A percentile compares a stretch with the other conserved stretches of the same genome.
phyloP scores from a whole-genome alignment of 2,797 vertebrate genomes.

The Merluccius polli region DNA sequence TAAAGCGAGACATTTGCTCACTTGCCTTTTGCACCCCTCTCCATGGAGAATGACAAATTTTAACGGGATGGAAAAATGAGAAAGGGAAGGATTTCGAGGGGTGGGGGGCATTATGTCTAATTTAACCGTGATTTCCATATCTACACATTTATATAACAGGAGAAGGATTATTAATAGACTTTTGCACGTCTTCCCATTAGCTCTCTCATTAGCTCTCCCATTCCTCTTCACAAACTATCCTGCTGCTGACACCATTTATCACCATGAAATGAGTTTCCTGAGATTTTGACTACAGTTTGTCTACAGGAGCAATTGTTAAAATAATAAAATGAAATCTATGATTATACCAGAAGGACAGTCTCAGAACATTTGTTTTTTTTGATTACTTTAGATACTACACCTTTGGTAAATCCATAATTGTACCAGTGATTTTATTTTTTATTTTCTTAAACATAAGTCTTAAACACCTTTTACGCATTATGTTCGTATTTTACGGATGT shows the following conservation, averaged over 20 bases:
- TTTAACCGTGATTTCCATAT: not conserved
- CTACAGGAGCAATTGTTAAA: not conserved
- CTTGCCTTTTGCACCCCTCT: not conserved
- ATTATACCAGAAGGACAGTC: not conserved
- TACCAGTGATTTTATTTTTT: not conserved
- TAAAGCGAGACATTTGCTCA: not conserved
- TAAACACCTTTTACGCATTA: not conserved
- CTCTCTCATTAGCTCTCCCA: not conserved
- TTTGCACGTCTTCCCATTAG: not conserved
- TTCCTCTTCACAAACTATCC: not conserved
- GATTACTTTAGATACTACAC: not conserved
- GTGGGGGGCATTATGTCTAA: not conserved
- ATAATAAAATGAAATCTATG: not conserved
- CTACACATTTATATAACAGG: conserved; percentile 1
- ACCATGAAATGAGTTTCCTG: not conserved
- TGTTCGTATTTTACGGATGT: not conserved
- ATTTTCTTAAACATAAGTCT: not conserved
- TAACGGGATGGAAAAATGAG: not conserved
- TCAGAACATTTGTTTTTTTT: not conserved
- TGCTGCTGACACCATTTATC: not conserved
- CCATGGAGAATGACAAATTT: not conserved
- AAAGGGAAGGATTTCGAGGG: not conserved
- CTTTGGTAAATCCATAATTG: not conserved
- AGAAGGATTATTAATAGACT: not conserved
- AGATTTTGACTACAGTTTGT: not conserved